Evolutionary conservation across 1,140 invertebrate species (phyloP), one percentile per base, ranked within the genome.

Genomic region (roundworm (Caenorhabditis elegans)): DNA sequence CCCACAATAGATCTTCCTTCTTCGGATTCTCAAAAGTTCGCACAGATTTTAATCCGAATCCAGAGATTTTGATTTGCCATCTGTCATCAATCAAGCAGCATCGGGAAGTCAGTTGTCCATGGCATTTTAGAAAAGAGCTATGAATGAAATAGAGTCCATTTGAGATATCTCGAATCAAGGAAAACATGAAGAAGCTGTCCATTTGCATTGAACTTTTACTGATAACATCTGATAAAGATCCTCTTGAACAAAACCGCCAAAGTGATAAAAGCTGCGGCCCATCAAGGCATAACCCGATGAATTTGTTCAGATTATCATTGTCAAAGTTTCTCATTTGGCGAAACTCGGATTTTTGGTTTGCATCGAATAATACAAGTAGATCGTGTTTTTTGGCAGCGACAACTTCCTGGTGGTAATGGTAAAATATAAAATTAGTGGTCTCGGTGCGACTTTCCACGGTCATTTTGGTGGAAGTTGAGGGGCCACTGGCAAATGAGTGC

Each of bases 311-410:
- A 75, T 88, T 88, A 48, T 88, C 87, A 79, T 88, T 77, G 26
- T 96, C 94, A 79, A 97, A 92, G 92, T 97, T 95, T 8, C 95
- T 96, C 4, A 98, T 92, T 26, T 76, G 70, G 2, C 39, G 36
- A 28, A 76, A 48, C 46, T 76, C 39, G 5, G 22, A 13, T 26
- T 76, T 76, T 19, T 46, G 26, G 24, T 76, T 76, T 43, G 79
- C 34, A 36, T 95, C 94, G 60, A 95, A 93, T 88, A 94, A 95
- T 0, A 94, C 93, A 0, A 94, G 43, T n/a, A 48, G 11, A 13
- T 76, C 39, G 17, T 76, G 70, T 76, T 76, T 76, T 19, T n/a
- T 76, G 0, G 70, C 70, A 2, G 26, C 70, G 22, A 46, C n/a
- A 1, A 48, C 26, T 3, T 76, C 70, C 22, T 48, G 70, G n/a